Base-by-base conservation (phyloP, 2,888 invertebrate species). In the Tachina fera region DNA sequence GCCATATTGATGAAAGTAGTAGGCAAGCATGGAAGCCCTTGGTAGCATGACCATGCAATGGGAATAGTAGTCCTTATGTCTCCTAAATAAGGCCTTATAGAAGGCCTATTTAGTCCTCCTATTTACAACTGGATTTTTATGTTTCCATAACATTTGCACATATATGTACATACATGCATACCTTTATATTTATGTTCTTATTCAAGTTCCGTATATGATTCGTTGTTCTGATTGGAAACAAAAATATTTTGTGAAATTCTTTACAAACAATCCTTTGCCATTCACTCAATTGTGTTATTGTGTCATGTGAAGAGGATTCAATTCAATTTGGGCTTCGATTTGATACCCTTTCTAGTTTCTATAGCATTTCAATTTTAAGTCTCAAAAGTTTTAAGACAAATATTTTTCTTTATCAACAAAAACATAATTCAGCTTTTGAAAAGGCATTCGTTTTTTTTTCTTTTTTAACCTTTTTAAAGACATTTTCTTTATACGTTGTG, bases 301-400 rank as follows among this genome's bases (percentile, higher is more conserved):
- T 74, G 72, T 78, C 72, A 78, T 83, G 53, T 83, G 67, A 51
- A 78, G 65, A 74, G 60, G 51, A 74, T 81, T 81, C 80, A 74
- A 74, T 81, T 81, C 51, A 74, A 77, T 76, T 83, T 78, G 9
- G 13, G 31, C 31, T 31, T 31, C 31, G 6, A 43, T 79, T 71
- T 45, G 47, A 71, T 47, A 65, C 56, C 58, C 19, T 60, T 78
- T 65, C 53, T 45, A 51, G 51, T 78, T 83, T 72, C 67, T 53
- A 72, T 68, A 47, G 45, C 47, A 61, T 71, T 71, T 68, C 45
- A 49, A 83, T 76, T 71, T 74, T 74, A 47, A 60, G 47, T 67
- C 77, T 53, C 72, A 74, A 83, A 58, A 74, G 77, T 53, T 60
- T 63, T 63, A 71, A 79, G n/a, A 56, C 41, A 63, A 71, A 79